Evolutionary conservation across 2,797 vertebrate species (phyloP).

Genomic region (Sciaenops ocellatus): DNA sequence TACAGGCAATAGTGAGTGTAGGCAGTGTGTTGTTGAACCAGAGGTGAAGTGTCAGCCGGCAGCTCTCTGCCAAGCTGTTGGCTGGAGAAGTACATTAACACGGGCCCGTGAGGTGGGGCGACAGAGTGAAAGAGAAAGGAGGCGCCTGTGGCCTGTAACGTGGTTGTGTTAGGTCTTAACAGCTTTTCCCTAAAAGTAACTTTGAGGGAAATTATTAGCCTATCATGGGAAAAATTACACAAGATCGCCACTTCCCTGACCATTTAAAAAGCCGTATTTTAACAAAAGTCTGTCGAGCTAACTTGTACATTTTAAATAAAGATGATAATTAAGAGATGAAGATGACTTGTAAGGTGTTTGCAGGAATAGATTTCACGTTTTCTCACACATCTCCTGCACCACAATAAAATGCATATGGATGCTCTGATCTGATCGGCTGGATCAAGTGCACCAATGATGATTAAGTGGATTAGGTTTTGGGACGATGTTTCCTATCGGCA

Average conservation of each 20-base stretch:
- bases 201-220: constrained; percentile 60
- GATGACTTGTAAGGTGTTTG: background rate
- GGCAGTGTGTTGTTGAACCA: constrained; percentile 75
- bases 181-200: constrained; percentile 54
- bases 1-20: constrained; percentile 63
- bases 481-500: background rate
- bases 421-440: background rate
- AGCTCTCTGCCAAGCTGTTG: constrained; percentile 74
- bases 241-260: background rate
- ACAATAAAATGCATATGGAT: background rate
- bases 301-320: constrained; percentile 3
- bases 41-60: constrained; percentile 78
- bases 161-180: constrained; percentile 57
- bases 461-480: background rate
- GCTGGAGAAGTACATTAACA: constrained; percentile 82
- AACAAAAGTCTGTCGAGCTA: background rate
- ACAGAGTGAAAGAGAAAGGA: constrained; percentile 64
- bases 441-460: background rate
- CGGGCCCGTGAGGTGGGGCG: constrained; percentile 66
- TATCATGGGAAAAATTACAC: constrained; percentile 27
- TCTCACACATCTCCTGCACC: constrained; percentile 1
- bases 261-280: background rate
- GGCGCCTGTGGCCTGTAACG: constrained; percentile 75
- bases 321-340: background rate
- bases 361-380: background rate